phyloP scores from a whole-genome alignment of 92 coral and sea anemone genomes.

The Scolanthus callimorphus region DNA sequence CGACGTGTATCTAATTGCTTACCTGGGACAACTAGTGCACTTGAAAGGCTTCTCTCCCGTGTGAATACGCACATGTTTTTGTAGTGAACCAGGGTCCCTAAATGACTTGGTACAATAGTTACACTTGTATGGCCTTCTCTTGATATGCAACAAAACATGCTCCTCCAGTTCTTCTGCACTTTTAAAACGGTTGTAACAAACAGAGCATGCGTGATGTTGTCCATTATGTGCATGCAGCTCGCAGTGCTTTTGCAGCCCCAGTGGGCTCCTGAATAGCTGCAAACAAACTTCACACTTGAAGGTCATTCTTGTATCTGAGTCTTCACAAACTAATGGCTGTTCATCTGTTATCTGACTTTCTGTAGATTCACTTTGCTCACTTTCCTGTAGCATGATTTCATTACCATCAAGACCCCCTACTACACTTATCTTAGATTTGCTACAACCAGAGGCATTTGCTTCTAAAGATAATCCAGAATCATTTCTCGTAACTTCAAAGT shows the following conservation, averaged over 20 bases:
- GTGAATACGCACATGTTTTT: slow-evolving; percentile 95
- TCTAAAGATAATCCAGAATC: no score
- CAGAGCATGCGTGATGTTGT: slow-evolving; percentile 78
- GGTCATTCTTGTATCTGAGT: slow-evolving; percentile 25
- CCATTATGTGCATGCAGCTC: slow-evolving; percentile 95
- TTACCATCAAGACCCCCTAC: no score
- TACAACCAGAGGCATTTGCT: no score
- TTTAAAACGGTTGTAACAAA: slow-evolving; percentile 74
- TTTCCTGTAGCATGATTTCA: no score
- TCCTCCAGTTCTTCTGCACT: slow-evolving; percentile 60
- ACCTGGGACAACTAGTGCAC: slow-evolving; percentile 57
- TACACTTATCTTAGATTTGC: no score
- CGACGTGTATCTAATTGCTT: no score
- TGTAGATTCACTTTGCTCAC: no score
- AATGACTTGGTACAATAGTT: slow-evolving; percentile 90
- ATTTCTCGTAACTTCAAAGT: no score
- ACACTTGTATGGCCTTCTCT: slow-evolving; percentile 93
- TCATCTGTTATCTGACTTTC: no score
- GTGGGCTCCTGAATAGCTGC: slow-evolving; percentile 87
- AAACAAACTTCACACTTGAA: slow-evolving; percentile 91
- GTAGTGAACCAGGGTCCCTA: slow-evolving; percentile 98
- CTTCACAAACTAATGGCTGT: not conserved
- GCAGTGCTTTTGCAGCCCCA: slow-evolving; percentile 91
- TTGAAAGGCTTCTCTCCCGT: slow-evolving; percentile 96
- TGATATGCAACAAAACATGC: slow-evolving; percentile 75